These are phyloP conservation scores for Drosophila santomea DNA, from an alignment of 1,140 invertebrate species.

Conservation along the genomic window DNA sequence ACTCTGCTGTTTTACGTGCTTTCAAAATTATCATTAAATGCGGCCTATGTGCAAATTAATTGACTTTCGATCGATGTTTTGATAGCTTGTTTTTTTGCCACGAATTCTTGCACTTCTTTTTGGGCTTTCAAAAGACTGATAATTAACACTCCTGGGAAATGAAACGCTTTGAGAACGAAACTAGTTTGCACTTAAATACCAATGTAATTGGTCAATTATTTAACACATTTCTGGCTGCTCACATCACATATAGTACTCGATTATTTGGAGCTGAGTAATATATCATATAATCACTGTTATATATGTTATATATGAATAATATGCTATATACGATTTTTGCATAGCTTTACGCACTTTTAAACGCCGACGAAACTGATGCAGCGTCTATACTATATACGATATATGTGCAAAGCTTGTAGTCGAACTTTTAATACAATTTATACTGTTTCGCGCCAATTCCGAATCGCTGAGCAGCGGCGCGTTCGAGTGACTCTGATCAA, in stretches of 20 bases:
- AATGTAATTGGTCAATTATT: neutral
- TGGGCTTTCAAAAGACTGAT: neutral
- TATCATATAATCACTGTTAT: too few relatives aligned
- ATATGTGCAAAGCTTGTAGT: conserved; percentile 13
- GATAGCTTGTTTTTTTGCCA: conserved; percentile 13
- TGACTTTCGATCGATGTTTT: conserved; percentile 43
- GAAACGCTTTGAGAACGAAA: neutral
- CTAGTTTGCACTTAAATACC: neutral
- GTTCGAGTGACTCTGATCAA: conserved; percentile 79
- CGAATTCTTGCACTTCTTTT: conserved; percentile 18
- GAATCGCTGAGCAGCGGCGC: conserved; percentile 59
- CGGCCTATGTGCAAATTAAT: conserved; percentile 67
- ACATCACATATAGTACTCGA: too few relatives aligned
- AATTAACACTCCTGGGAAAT: conserved; percentile 12
- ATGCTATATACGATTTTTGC: neutral
- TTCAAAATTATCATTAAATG: conserved; percentile 71
- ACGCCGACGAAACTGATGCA: conserved; percentile 27
- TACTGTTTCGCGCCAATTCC: conserved; percentile 41
- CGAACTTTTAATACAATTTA: conserved; percentile 7
- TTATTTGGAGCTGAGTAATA: neutral
- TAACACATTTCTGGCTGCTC: neutral
- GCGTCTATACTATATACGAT: conserved; percentile 15
- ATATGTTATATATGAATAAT: too few relatives aligned
- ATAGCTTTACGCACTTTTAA: conserved; percentile 24
- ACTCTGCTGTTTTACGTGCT: conserved; percentile 61